phyloP scores from a whole-genome alignment of 2,888 invertebrate genomes.

The Cheilosia soror region DNA sequence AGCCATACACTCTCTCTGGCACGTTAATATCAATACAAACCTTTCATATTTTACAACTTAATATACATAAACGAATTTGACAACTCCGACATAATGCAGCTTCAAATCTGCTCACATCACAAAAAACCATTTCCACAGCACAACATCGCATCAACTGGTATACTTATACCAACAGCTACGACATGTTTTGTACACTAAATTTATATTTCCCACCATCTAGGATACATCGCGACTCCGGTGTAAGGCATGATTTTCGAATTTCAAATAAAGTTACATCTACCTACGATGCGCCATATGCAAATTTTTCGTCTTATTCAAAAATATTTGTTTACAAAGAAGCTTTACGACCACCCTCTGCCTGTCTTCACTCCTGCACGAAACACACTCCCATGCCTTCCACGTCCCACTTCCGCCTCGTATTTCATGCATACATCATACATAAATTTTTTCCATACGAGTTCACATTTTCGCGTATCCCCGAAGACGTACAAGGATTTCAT shows the following conservation, averaged over 20 bases:
- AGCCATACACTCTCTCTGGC: conserved; percentile 4
- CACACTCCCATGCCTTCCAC: neutral
- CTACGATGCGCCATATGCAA: conserved; percentile 52
- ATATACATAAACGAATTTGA: conserved; percentile 56
- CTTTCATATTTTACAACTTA: conserved; percentile 49
- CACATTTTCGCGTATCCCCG: conserved; percentile 69
- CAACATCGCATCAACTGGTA: conserved; percentile 2
- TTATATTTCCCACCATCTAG: conserved; percentile 24
- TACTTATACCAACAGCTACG: neutral
- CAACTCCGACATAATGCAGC: conserved; percentile 55
- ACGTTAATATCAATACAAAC: conserved; percentile 13
- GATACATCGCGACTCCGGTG: conserved; percentile 32
- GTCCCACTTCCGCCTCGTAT: conserved; percentile 16
- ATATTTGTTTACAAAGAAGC: conserved; percentile 63
- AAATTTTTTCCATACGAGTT: conserved; percentile 63
- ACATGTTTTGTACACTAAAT: neutral
- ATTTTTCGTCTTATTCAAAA: conserved; percentile 48
- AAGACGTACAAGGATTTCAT: conserved; percentile 73
- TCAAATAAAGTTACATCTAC: conserved; percentile 13
- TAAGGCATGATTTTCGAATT: conserved; percentile 63
- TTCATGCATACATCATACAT: conserved; percentile 56
- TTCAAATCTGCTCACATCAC: conserved; percentile 55
- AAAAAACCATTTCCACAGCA: conserved; percentile 48
- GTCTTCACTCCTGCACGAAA: too few relatives aligned
- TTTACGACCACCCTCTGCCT: conserved; percentile 3